Conservation (phyloP, 2,113 vertebrate genomes). For the Calypte anna region DNA sequence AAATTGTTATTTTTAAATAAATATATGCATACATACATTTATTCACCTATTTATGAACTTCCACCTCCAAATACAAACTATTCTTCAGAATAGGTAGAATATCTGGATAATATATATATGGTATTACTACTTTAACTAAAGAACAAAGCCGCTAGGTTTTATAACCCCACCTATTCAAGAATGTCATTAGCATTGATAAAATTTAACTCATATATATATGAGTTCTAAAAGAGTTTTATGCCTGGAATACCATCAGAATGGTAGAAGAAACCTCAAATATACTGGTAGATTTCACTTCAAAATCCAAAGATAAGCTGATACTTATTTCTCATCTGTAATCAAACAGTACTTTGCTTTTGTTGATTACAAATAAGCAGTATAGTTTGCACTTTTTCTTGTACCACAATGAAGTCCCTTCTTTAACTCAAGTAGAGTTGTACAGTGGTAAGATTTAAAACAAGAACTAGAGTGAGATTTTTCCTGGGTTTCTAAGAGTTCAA, state of each 20-base stretch:
- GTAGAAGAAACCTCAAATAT: not conserved
- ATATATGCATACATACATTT: not conserved
- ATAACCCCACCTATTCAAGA: not conserved
- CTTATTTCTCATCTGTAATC: not conserved
- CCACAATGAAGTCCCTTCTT: not conserved
- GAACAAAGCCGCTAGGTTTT: not conserved
- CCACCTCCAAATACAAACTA: not conserved
- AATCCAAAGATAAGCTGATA: not conserved
- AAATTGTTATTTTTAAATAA: not conserved
- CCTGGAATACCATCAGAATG: not conserved
- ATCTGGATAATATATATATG: not conserved
- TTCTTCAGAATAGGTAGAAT: not conserved
- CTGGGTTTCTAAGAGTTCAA: not conserved
- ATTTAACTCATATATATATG: not conserved
- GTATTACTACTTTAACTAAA: not conserved
- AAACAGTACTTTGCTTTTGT: not conserved
- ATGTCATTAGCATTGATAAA: not conserved
- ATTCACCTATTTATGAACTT: not conserved
- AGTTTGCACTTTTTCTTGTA: not conserved
- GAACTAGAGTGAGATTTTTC: not conserved
- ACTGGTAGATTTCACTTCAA: not conserved
- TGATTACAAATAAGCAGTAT: not conserved
- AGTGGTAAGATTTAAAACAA: not conserved
- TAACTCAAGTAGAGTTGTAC: not conserved
- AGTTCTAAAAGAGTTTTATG: not conserved